Base-by-base conservation (phyloP, 2,888 invertebrate genomes). In the Lithophane ornitopus region DNA sequence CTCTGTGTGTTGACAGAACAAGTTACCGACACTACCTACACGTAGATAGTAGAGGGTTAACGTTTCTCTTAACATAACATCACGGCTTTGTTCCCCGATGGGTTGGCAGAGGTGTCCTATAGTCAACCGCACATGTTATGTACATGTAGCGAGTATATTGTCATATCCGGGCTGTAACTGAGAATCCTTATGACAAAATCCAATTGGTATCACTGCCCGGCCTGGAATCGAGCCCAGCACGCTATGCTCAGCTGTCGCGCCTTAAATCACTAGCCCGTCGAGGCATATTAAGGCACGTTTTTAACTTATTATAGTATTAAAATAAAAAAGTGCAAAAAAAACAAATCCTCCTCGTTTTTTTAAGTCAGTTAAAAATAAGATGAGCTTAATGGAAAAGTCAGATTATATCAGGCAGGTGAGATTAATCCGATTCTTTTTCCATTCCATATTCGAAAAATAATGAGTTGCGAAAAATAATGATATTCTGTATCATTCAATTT, bases 351-450 rank as follows among this genome's bases (percentile, higher is more conserved):
- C 28, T 34, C 4, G 34, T 1, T 62, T 54, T 54, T 54, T 54
- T 28, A 28, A 62, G 11, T n/a, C 52, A 28, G 11, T 54, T 54
- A 82, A 66, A 75, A 58, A 76, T 41, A 65, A 49, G 66, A 67
- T 67, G 34, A 82, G 56, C 78, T 19, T 56, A 79, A 79, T 79
- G 83, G 62, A 78, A 67, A 82, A 78, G 26, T 62, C 68, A 62
- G 56, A 65, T 82, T 62, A 78, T 83, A 67, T 52, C 82, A 76
- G 49, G 62, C 68, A 58, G 61, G 83, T 82, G 68, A 83, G 41
- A 82, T 82, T 82, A 78, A 82, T 78, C 56, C 78, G n/a, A 58
- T 44, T 78, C 22, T 62, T 56, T 66, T 67, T 62, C 41, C 41
- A 78, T 82, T 77, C 34, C 67, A 78, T 58, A 52, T 82, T 78